These are phyloP conservation scores for Hymenopus coronatus DNA, from an alignment of 2,888 invertebrate species.

Conservation along the genomic window DNA sequence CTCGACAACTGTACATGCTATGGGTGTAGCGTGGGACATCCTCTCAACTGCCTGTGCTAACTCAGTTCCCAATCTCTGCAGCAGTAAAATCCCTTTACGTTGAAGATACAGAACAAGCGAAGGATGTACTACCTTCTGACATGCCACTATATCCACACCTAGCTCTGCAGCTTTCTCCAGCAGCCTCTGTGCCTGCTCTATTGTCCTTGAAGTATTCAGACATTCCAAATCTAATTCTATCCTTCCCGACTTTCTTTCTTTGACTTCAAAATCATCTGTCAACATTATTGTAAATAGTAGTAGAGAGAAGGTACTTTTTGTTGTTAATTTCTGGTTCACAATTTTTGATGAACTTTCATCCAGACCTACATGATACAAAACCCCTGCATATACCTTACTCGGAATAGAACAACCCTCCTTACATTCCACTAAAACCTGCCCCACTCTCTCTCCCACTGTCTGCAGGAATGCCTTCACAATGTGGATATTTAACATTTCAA, in stretches of 20 bases:
- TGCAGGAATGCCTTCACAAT: slow-evolving; percentile 29
- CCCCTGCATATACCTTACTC: slow-evolving; percentile 12
- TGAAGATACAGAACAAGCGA: slow-evolving; percentile 14
- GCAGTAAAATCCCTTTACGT: slow-evolving; percentile 26
- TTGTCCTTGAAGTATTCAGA: background rate
- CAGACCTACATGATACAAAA: slow-evolving; percentile 18
- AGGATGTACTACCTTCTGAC: slow-evolving; percentile 31
- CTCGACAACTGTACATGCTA: background rate
- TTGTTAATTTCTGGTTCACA: slow-evolving; percentile 1
- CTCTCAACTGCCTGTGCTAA: slow-evolving; percentile 17
- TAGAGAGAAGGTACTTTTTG: background rate
- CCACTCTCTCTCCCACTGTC: slow-evolving; percentile 15
- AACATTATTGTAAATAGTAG: slow-evolving; percentile 29
- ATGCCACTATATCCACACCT: slow-evolving; percentile 27
- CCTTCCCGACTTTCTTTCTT: background rate
- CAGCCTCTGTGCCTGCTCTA: slow-evolving; percentile 10
- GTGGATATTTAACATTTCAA: slow-evolving; percentile 1
- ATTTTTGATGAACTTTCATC: slow-evolving; percentile 4
- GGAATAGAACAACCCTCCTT: background rate
- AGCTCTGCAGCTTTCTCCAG: slow-evolving; percentile 17
- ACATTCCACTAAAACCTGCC: slow-evolving; percentile 23
- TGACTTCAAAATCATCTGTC: slow-evolving; percentile 13
- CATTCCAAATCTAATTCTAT: background rate
- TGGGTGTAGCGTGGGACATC: slow-evolving; percentile 23
- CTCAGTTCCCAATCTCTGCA: slow-evolving; percentile 29